Conservation (phyloP, 2,113 vertebrate genomes). For the Anoura caudifer region DNA sequence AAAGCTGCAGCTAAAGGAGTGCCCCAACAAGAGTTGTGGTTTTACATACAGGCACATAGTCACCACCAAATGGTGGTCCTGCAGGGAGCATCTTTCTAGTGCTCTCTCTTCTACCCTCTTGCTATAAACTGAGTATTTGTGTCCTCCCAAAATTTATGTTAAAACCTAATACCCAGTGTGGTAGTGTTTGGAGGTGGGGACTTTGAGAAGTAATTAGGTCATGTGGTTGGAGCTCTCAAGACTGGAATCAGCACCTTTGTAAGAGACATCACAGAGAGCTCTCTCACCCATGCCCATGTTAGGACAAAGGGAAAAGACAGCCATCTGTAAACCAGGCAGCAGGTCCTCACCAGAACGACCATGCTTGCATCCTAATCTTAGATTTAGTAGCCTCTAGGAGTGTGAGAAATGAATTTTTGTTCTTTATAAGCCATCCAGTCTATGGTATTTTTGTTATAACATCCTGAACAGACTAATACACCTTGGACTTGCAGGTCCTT, state of each 20-base stretch:
- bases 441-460: background rate
- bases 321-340: background rate
- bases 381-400: background rate
- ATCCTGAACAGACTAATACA: background rate
- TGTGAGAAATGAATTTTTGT: background rate
- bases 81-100: background rate
- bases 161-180: background rate
- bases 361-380: background rate
- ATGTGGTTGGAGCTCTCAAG: background rate
- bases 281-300: background rate
- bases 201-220: background rate
- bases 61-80: background rate
- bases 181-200: background rate
- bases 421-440: background rate
- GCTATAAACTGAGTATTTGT: background rate
- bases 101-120: background rate
- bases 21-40: background rate
- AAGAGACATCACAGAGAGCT: background rate
- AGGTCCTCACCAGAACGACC: background rate
- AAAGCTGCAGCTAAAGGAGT: background rate
- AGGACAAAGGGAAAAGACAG: background rate
- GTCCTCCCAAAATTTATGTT: background rate
- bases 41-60: background rate
- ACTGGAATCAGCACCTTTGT: background rate
- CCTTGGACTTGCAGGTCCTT: background rate